These are phyloP conservation scores for Perca schrenkii DNA, from an alignment of 2,113 vertebrate species.

Conservation along the genomic window DNA sequence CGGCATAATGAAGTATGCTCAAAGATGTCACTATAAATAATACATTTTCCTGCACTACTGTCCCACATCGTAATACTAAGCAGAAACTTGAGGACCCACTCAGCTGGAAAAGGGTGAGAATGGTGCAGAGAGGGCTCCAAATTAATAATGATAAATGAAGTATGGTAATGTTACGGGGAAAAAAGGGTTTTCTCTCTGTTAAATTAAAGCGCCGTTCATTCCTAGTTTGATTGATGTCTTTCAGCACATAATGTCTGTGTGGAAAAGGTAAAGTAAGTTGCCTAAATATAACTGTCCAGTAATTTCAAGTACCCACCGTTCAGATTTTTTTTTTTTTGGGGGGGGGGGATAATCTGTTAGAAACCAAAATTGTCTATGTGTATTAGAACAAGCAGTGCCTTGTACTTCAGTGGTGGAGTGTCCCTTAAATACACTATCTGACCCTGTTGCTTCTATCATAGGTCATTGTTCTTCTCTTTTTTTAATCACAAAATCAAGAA, in stretches of 20 bases:
- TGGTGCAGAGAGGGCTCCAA: neutral
- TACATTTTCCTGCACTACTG: neutral
- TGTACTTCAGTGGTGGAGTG: too few species aligned
- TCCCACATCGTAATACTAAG: neutral
- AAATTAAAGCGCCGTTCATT: neutral
- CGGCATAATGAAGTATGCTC: neutral
- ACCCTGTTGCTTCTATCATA: too few species aligned
- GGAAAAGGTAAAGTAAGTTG: too few species aligned
- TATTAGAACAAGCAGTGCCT: neutral
- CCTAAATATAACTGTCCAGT: too few species aligned
- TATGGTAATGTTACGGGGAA: neutral
- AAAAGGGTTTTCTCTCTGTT: neutral
- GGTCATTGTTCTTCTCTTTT: neutral
- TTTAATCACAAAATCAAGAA: neutral
- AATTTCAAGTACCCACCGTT: too few species aligned
- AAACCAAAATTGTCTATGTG: neutral
- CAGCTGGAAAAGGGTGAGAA: neutral
- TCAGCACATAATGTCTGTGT: too few species aligned
- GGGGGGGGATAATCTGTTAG: neutral
- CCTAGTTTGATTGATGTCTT: neutral
- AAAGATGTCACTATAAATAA: neutral
- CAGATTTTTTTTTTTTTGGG: too few species aligned
- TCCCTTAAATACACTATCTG: too few species aligned
- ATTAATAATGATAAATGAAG: neutral
- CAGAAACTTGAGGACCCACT: neutral